phyloP scores from a whole-genome alignment of 1,140 invertebrate species.

The Lepidotrigona ventralis region DNA sequence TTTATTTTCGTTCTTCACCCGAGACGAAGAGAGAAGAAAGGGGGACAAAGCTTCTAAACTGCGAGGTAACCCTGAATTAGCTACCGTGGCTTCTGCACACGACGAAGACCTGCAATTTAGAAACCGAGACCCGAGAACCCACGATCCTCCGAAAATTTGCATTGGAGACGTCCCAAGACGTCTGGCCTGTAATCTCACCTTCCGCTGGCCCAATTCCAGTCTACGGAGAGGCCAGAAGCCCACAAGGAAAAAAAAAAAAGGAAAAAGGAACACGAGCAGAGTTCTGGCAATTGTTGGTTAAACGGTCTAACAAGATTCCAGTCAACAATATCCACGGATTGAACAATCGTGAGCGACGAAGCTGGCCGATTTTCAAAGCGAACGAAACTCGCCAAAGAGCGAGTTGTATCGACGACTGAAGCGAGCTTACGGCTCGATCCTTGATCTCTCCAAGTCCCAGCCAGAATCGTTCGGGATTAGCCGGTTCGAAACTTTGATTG shows the following conservation, averaged over 20 bases:
- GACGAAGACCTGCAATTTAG: not conserved
- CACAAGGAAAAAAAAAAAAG: not conserved
- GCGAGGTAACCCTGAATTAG: not conserved
- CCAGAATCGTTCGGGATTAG: constrained; percentile 66
- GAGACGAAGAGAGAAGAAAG: too few species aligned
- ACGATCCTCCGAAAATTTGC: not conserved
- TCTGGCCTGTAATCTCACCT: not conserved
- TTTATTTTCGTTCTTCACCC: too few species aligned
- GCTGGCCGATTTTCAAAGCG: constrained; percentile 26
- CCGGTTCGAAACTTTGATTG: constrained; percentile 72
- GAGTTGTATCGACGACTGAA: not conserved
- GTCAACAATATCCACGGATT: constrained; percentile 19
- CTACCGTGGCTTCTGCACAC: too few species aligned
- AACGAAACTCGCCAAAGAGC: constrained; percentile 42
- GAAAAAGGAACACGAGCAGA: too few species aligned
- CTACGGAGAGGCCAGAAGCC: too few species aligned
- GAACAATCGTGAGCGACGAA: not conserved
- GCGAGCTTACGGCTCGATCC: constrained; percentile 46
- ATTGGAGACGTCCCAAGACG: constrained; percentile 12
- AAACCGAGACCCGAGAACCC: not conserved
- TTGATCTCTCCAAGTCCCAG: constrained; percentile 49
- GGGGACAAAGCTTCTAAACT: too few species aligned
- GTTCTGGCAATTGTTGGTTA: not conserved
- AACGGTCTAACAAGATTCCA: not conserved
- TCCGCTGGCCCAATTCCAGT: constrained; percentile 1